These are phyloP conservation scores for Euwallacea similis DNA, from an alignment of 1,140 invertebrate genomes.

Conservation along the genomic window DNA sequence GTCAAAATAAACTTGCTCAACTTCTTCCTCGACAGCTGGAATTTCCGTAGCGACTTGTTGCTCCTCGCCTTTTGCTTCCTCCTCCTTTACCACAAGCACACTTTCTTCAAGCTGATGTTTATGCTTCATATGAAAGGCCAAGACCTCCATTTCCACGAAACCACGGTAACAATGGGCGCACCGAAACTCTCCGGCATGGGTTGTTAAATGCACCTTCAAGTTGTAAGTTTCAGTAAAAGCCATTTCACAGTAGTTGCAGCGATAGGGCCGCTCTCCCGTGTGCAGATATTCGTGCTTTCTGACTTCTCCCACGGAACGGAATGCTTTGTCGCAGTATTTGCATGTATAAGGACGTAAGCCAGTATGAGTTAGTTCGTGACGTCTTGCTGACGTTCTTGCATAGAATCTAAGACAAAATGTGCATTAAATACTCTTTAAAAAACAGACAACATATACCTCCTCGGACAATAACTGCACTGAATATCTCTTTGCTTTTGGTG, in stretches of 20 bases:
- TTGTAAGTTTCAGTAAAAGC: conserved; percentile 57
- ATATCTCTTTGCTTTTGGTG: conserved; percentile 46
- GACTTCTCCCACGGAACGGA: conserved; percentile 44
- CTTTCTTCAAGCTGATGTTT: no score
- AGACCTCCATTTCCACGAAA: conserved; percentile 41
- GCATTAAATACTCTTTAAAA: no score
- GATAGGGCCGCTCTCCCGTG: conserved; percentile 72
- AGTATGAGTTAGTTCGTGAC: conserved; percentile 72
- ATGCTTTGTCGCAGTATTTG: conserved; percentile 68
- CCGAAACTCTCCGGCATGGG: conserved; percentile 41
- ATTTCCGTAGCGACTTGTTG: no score
- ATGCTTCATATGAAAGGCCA: conserved; percentile 2
- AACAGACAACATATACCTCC: conserved; percentile 32
- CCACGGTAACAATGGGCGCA: conserved; percentile 42
- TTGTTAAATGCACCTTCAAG: conserved; percentile 44
- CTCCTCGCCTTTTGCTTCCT: no score
- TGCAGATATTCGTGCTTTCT: conserved; percentile 62
- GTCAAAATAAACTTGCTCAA: no score
- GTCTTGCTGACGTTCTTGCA: conserved; percentile 59
- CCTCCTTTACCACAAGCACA: no score
- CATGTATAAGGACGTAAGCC: conserved; percentile 78
- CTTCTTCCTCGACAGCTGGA: no score
- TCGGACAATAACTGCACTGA: conserved; percentile 46
- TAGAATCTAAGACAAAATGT: conserved; percentile 22
- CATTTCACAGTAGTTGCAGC: conserved; percentile 71